phyloP scores from a whole-genome alignment of 92 coral and sea anemone species.

The Galaxea fascicularis region DNA sequence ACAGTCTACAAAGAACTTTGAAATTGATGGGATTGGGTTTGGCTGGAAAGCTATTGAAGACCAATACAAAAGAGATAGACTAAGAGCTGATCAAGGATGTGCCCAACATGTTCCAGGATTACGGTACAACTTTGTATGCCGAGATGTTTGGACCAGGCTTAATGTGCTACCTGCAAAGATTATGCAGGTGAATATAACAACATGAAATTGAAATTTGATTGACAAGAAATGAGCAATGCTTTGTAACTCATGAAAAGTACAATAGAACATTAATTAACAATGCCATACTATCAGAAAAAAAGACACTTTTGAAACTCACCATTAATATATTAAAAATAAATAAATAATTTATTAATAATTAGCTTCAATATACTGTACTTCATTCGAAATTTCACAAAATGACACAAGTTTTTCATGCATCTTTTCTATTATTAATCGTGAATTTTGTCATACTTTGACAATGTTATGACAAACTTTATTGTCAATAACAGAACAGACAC shows the following conservation, averaged over 20 bases:
- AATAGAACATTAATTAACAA: not conserved
- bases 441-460: too few relatives aligned
- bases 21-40: constrained; percentile 7
- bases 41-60: constrained; percentile 44
- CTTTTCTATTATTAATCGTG: too few relatives aligned
- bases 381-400: too few relatives aligned
- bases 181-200: constrained; percentile 32
- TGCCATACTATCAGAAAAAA: not conserved
- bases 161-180: constrained; percentile 56
- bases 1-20: constrained; percentile 18
- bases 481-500: too few relatives aligned
- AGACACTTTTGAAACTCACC: not conserved
- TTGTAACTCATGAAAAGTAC: not conserved
- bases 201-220: too few relatives aligned
- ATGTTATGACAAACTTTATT: too few relatives aligned
- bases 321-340: too few relatives aligned
- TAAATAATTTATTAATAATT: too few relatives aligned
- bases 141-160: constrained; percentile 50
- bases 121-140: constrained; percentile 35
- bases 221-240: too few relatives aligned
- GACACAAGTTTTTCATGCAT: too few relatives aligned
- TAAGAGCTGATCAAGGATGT: constrained; percentile 21
- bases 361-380: too few relatives aligned
- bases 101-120: constrained; percentile 42
- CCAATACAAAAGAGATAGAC: constrained; percentile 1